Base-by-base conservation (phyloP, 2,113 vertebrate genomes). In the Centropus unirufus region DNA sequence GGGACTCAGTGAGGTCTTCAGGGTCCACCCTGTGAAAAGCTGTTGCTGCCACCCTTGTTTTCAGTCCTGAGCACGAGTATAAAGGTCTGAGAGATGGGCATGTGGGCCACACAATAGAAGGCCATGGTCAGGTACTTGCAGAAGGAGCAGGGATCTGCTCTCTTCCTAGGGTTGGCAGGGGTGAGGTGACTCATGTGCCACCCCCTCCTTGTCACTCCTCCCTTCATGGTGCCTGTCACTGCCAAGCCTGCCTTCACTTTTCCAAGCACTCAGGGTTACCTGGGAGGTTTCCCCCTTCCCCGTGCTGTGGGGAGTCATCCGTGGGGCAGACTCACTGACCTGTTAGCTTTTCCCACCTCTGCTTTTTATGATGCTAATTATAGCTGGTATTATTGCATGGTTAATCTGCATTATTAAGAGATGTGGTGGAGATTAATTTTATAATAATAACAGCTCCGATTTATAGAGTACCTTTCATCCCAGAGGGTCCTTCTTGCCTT, bases 351-450 rank as follows among this genome's bases (percentile, higher is more conserved):
- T 79, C 74, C 66, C 70, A 63, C 87, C 83, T 55, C 91, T 49
- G 70, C 59, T 67, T 94, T 96, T 92, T 91, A 92, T 73, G 85
- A 21, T 57, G 42, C 70, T 89, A 94, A 95, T 96, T 95, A 95
- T 83, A 83, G 70, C 72, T 47, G 54, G 27, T 59, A 59, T 89
- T 93, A 92, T 81, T 94, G 85, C 74, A 30, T 32, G 90, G 74
- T 96, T 97, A 93, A 93, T 96, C 90, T 87, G 86, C 18, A 12
- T 95, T 94, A 95, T 96, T 91, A 97, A 93, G 85, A 93, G 91
- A 89, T 87, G 92, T 1, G 1, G 82, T 72, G 58, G 92, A 93
- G 92, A 94, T 89, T 58, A 55, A 79, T 70, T 95, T 90, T 92
- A 54, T 85, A 93, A 88, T 77, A 91, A 59, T 80, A 95, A 94